Base-by-base conservation (phyloP, 2,113 vertebrate species). In the Elephantulus edwardii region DNA sequence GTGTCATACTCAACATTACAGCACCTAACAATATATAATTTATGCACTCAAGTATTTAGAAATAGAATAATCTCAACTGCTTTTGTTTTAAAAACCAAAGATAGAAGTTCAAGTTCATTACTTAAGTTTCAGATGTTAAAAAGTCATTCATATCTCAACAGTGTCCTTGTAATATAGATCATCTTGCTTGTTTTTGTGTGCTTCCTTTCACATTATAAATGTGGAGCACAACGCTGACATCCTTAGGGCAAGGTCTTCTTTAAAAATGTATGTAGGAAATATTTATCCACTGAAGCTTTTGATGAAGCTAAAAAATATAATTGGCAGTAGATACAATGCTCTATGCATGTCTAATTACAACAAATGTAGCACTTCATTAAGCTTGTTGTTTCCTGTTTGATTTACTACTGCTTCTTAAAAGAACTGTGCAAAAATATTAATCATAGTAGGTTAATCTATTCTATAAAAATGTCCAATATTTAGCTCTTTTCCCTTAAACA, bases 161-260 rank as follows among this genome's bases (percentile, higher is more conserved):
- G 14, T 68, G 52, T 60, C 75, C 64, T 95, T 96, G 79, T 24
- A 42, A 60, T 62, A 38, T 17, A 62, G 68, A 85, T 87, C 66
- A 82, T 60, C 44, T 74, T 35, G 8, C 28, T 28, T 79, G 54
- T 44, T 74, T 93, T 92, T 78, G 33, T 83, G 64, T 78, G n/a
- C 62, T 66, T 3, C 40, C 26, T 83, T 78, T 10, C 30, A 78
- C 28, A 28, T 87, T 40, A 84, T 92, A 88, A 90, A 91, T 88
- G 38, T 2, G 1, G 38, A 86, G 60, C 5, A 80, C 77, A 93
- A 94, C 35, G 33, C 40, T 88, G 81, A 88, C 68, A 91, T 79
- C 62, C 75, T 89, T 40, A 94, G n/a, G 76, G n/a, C 56, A 89
- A 91, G 33, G 13, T 76, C 71, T 85, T 8, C 28, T 91, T 78